phyloP scores from a whole-genome alignment of 2,888 invertebrate genomes.

The Tachina grossa region DNA sequence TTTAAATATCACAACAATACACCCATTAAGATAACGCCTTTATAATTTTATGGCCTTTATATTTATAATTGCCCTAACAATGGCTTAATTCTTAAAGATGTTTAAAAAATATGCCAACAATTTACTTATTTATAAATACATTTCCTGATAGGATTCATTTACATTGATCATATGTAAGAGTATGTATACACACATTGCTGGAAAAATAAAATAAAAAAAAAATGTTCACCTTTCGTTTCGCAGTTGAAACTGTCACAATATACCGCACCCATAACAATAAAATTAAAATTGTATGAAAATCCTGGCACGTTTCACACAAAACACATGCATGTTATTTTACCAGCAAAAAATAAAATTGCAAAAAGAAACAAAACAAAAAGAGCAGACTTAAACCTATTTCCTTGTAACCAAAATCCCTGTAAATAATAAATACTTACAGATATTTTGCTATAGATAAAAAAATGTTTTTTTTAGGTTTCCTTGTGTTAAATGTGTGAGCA shows the following conservation, averaged over 20 bases:
- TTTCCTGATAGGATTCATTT: slow-evolving; percentile 67
- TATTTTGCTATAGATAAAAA: slow-evolving; percentile 56
- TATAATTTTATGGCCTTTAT: slow-evolving; percentile 76
- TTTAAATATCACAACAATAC: slow-evolving; percentile 78
- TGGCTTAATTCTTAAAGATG: slow-evolving; percentile 14
- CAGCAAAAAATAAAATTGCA: slow-evolving; percentile 1
- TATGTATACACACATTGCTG: slow-evolving; percentile 1
- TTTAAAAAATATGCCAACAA: slow-evolving; percentile 45
- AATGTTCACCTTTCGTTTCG: slow-evolving; percentile 63
- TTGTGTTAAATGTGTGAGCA: slow-evolving; percentile 39
- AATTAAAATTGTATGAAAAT: slow-evolving; percentile 37
- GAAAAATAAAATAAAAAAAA: slow-evolving; percentile 9
- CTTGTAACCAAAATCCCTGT: slow-evolving; percentile 68
- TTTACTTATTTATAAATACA: slow-evolving; percentile 40
- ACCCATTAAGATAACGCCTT: slow-evolving; percentile 76
- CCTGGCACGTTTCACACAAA: slow-evolving; percentile 67
- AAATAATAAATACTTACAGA: slow-evolving; percentile 68
- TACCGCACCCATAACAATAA: slow-evolving; percentile 69
- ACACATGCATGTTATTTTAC: slow-evolving; percentile 55
- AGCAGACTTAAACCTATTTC: slow-evolving; percentile 69
- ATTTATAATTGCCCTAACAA: slow-evolving; percentile 67
- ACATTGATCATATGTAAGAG: slow-evolving; percentile 11
- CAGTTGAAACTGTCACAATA: slow-evolving; percentile 71
- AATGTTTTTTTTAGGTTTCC: background rate
- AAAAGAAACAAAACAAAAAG: slow-evolving; percentile 41